phyloP scores from a whole-genome alignment of 2,113 vertebrate genomes.

The Eira barbara region DNA sequence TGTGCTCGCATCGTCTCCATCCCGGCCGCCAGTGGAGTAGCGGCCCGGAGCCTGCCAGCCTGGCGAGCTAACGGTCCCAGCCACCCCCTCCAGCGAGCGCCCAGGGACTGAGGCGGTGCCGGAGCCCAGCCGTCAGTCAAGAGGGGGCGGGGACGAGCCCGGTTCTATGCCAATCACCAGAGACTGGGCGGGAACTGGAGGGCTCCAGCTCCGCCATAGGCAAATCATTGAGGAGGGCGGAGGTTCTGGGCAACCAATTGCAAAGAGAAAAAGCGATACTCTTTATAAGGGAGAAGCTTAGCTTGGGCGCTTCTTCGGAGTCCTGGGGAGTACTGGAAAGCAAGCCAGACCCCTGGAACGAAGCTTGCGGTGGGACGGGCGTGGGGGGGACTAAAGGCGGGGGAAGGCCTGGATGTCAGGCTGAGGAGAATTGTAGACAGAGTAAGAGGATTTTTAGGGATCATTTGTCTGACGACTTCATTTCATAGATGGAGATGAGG shows the following conservation, averaged over 20 bases:
- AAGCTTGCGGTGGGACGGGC: neutral
- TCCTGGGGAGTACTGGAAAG: neutral
- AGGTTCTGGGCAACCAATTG: conserved; percentile 8
- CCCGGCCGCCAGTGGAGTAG: conserved; percentile 12
- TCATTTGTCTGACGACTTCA: neutral
- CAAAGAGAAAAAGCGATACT: neutral
- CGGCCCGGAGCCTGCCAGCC: conserved; percentile 33
- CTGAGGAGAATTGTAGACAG: neutral
- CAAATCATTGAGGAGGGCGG: neutral
- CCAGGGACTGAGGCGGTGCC: conserved; percentile 36
- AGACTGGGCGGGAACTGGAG: neutral
- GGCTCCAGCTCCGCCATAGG: accelerated
- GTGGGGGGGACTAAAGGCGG: neutral
- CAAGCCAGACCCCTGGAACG: neutral
- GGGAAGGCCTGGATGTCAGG: neutral
- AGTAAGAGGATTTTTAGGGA: neutral
- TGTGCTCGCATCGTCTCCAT: conserved; percentile 92
- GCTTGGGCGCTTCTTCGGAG: neutral
- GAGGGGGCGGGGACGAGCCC: conserved; percentile 20
- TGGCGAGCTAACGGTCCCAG: neutral
- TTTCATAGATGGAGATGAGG: neutral
- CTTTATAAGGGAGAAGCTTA: neutral
- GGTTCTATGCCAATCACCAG: conserved; percentile 25
- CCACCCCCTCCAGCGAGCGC: neutral
- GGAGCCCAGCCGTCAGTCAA: conserved; percentile 45